Percentiles rank a stretch among this genome's conserved stretches.
phyloP scores from a whole-genome alignment of 1,140 invertebrate species.

The Lordiphosa mommai region DNA sequence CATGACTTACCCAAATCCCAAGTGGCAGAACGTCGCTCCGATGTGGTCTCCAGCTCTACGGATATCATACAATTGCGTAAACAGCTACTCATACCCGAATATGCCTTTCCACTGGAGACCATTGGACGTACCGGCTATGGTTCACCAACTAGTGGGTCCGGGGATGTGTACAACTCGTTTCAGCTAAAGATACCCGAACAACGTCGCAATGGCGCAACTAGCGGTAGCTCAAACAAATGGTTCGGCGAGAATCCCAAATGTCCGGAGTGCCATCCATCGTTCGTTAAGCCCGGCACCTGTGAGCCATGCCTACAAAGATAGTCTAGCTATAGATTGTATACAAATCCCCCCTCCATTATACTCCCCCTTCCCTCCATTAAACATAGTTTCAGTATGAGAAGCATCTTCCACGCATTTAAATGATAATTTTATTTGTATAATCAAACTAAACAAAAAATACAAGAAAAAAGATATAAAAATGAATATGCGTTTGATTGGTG shows the following conservation, averaged over 20 bases:
- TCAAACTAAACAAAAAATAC: constrained; percentile 40
- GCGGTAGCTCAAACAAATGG: constrained; percentile 62
- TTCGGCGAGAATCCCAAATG: constrained; percentile 83
- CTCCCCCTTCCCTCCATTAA: constrained; percentile 37
- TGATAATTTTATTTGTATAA: constrained; percentile 49
- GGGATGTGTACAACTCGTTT: constrained; percentile 82
- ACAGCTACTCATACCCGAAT: constrained; percentile 81
- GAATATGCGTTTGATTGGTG: not conserved
- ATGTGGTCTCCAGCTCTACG: constrained; percentile 35
- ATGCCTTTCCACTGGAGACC: constrained; percentile 81
- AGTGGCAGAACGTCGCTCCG: constrained; percentile 38
- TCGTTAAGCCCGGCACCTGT: constrained; percentile 82
- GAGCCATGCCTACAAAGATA: constrained; percentile 81
- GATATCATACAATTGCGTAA: constrained; percentile 72
- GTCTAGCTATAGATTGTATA: constrained; percentile 24
- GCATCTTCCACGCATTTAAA: constrained; percentile 66
- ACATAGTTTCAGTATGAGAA: constrained; percentile 36
- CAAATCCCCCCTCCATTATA: constrained; percentile 1
- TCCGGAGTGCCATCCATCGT: constrained; percentile 83
- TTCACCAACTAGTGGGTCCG: constrained; percentile 46
- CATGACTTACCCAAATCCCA: constrained; percentile 37
- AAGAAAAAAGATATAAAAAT: constrained; percentile 7
- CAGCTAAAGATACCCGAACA: constrained; percentile 81
- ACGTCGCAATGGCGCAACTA: constrained; percentile 55
- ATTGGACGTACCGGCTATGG: constrained; percentile 82